phyloP scores from a whole-genome alignment of 2,797 vertebrate species.

The Poeciliopsis presidionis region DNA sequence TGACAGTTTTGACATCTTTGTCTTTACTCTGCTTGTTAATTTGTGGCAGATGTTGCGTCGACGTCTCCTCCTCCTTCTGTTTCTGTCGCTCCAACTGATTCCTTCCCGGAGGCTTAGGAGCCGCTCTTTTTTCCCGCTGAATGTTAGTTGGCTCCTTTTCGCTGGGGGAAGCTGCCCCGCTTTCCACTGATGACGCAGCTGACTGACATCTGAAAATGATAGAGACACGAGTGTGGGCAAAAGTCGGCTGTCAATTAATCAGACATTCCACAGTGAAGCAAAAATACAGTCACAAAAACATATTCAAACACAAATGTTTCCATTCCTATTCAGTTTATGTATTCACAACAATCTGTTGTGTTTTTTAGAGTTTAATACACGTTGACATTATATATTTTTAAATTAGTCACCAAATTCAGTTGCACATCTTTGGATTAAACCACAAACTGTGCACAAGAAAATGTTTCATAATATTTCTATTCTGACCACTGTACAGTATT shows the following conservation, averaged over 20 bases:
- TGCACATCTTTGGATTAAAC: too few species aligned
- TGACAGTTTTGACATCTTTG: slow-evolving; percentile 42
- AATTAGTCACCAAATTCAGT: too few species aligned
- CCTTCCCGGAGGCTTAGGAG: slow-evolving; percentile 71
- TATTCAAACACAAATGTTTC: not conserved
- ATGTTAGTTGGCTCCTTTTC: slow-evolving; percentile 34
- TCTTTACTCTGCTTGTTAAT: slow-evolving; percentile 28
- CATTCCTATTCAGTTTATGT: too few species aligned
- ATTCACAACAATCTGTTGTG: too few species aligned
- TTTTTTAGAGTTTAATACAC: too few species aligned
- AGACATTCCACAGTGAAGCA: not conserved
- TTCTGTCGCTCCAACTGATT: slow-evolving; percentile 13
- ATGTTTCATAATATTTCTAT: too few species aligned
- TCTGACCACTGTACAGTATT: too few species aligned
- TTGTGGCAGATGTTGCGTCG: slow-evolving; percentile 10
- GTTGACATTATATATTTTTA: too few species aligned
- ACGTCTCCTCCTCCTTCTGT: slow-evolving; percentile 27
- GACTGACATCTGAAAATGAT: slow-evolving; percentile 47
- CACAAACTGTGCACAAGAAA: too few species aligned
- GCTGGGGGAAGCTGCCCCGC: not conserved
- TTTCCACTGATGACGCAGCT: slow-evolving; percentile 13
- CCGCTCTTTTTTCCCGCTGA: slow-evolving; percentile 62
- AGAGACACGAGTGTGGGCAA: slow-evolving; percentile 7
- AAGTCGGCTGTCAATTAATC: not conserved
- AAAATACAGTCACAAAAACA: slow-evolving; percentile 3